These are phyloP conservation scores for Leptogaster cylindrica DNA, from an alignment of 2,888 invertebrate species.

Conservation along the genomic window DNA sequence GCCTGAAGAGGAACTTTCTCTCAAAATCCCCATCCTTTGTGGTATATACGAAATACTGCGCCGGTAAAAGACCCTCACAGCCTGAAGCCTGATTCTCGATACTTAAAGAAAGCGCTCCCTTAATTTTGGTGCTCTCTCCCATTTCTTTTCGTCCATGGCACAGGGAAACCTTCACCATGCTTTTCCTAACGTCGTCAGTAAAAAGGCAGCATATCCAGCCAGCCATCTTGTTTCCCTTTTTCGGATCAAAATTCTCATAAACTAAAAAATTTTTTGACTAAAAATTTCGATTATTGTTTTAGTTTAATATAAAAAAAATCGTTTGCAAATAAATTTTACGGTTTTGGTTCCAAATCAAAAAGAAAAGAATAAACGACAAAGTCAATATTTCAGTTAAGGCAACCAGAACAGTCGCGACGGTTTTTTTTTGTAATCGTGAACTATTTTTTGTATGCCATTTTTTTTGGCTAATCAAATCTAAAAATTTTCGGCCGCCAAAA, in stretches of 20 bases:
- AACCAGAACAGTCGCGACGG: background rate
- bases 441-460: background rate
- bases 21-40: too few species aligned
- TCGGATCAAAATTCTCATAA: conserved; percentile 42
- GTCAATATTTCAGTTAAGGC: background rate
- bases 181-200: conserved; percentile 22
- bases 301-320: conserved; percentile 12
- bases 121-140: background rate
- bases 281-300: conserved; percentile 17
- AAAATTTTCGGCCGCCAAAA: conserved; percentile 40
- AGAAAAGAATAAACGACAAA: background rate
- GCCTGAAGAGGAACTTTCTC: conserved; percentile 17
- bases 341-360: conserved; percentile 4
- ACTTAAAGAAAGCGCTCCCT: background rate
- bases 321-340: conserved; percentile 7
- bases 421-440: background rate
- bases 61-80: too few species aligned
- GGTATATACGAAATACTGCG: too few species aligned
- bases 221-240: conserved; percentile 43
- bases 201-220: conserved; percentile 42
- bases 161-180: conserved; percentile 11
- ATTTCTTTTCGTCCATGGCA: background rate
- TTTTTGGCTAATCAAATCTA: conserved; percentile 15
- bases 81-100: too few species aligned
- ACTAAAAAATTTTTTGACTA: conserved; percentile 38